These are phyloP conservation scores for Drosophila neocordata DNA, from an alignment of 1,140 invertebrate species.

Conservation along the genomic window DNA sequence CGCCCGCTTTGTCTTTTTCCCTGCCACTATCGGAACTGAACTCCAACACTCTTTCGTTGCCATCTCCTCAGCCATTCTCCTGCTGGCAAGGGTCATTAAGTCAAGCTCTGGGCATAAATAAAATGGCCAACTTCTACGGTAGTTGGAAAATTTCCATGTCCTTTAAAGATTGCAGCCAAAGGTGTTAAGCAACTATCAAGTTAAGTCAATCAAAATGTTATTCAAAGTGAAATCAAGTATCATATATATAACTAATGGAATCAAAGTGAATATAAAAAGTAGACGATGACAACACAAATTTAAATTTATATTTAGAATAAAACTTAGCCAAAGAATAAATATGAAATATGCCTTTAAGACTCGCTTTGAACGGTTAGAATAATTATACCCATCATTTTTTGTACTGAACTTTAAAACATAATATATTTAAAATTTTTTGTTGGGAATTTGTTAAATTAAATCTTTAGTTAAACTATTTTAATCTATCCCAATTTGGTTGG, in stretches of 20 bases:
- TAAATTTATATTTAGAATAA: too few species aligned
- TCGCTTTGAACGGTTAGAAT: too few species aligned
- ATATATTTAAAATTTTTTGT: too few species aligned
- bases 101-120: constrained; percentile 75
- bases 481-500: not conserved
- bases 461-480: not conserved
- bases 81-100: constrained; percentile 65
- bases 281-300: too few species aligned
- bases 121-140: constrained; percentile 36
- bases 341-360: too few species aligned
- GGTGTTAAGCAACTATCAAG: constrained; percentile 38
- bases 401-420: too few species aligned
- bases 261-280: not conserved
- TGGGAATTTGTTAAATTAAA: too few species aligned
- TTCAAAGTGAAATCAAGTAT: constrained; percentile 31
- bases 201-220: constrained; percentile 34
- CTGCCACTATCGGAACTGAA: constrained; percentile 26
- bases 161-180: constrained; percentile 51
- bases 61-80: not conserved
- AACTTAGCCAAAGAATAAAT: too few species aligned
- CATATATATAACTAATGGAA: constrained; percentile 5
- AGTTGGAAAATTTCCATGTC: constrained; percentile 49
- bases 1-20: constrained; percentile 70
- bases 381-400: too few species aligned
- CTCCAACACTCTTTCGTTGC: too few species aligned